Conservation (phyloP, 2,888 invertebrate species). For the Tipula lateralis region DNA sequence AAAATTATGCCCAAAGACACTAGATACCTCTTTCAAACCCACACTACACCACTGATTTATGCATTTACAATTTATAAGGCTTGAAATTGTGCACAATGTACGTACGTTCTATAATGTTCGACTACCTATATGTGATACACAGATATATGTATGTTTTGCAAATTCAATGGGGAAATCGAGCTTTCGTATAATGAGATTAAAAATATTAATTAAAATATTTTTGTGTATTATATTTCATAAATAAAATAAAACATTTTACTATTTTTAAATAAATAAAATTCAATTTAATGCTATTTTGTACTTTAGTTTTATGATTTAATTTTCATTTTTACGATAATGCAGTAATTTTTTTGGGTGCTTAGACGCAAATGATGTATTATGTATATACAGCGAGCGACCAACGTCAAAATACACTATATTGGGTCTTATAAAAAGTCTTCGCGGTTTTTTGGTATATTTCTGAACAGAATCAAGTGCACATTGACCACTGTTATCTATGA, state of each 20-base stretch:
- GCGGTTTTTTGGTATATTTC: no score
- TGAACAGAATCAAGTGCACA: not conserved
- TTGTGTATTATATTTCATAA: not conserved
- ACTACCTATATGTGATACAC: not conserved
- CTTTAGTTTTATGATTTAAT: not conserved
- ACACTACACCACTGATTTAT: no score
- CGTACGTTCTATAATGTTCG: no score
- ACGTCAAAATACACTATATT: no score
- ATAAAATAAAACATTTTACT: not conserved
- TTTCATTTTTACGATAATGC: not conserved
- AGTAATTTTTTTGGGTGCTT: not conserved
- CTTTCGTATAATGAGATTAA: not conserved
- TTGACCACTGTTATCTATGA: no score
- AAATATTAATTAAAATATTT: conserved; percentile 4
- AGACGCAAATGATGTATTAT: not conserved
- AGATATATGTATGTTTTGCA: no score
- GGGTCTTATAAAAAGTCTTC: no score
- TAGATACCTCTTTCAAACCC: no score
- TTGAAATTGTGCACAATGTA: no score
- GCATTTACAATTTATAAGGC: no score
- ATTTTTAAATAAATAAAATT: conserved; percentile 16
- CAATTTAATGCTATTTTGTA: not conserved
- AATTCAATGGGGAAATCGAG: not conserved
- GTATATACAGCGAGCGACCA: no score
- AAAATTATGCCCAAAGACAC: no score